Percentiles rank a stretch among this genome's conserved stretches.
Conservation (phyloP, 1,140 invertebrate genomes). For the Metaphire vulgaris region DNA sequence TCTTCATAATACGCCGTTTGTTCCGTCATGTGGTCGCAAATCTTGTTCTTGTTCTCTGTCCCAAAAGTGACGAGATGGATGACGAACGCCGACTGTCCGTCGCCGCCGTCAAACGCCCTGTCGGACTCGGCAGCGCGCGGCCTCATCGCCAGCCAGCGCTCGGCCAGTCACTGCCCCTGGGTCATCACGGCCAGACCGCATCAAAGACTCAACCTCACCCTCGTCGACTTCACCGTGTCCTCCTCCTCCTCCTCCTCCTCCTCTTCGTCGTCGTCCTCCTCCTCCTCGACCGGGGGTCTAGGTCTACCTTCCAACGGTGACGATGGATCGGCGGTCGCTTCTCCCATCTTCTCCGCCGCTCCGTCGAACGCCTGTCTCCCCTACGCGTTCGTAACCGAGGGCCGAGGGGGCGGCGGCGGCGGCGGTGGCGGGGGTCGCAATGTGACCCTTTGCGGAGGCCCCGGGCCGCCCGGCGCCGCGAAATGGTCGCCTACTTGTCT, state of each 20-base stretch:
- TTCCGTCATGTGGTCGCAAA: too few species aligned
- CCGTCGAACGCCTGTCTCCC: background rate
- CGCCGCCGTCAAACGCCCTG: background rate
- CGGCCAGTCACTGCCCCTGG: background rate
- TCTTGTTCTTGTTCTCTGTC: too few species aligned
- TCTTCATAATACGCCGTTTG: too few species aligned
- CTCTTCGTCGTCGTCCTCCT: background rate
- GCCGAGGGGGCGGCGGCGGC: too few species aligned
- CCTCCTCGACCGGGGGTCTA: background rate
- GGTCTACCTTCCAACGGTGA: background rate
- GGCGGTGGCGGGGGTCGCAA: too few species aligned
- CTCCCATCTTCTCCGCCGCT: background rate
- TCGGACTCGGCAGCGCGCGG: too few species aligned
- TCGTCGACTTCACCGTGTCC: background rate
- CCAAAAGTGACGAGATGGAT: background rate
- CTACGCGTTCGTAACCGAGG: background rate
- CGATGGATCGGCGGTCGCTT: background rate
- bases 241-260: background rate
- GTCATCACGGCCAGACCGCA: background rate
- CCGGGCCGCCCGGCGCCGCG: too few species aligned
- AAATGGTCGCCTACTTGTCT: background rate
- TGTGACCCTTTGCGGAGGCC: background rate
- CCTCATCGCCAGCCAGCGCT: background rate
- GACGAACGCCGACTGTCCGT: background rate
- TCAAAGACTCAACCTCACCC: background rate